Conservation (phyloP, 2,888 invertebrate genomes). For the Venusia cambrica region DNA sequence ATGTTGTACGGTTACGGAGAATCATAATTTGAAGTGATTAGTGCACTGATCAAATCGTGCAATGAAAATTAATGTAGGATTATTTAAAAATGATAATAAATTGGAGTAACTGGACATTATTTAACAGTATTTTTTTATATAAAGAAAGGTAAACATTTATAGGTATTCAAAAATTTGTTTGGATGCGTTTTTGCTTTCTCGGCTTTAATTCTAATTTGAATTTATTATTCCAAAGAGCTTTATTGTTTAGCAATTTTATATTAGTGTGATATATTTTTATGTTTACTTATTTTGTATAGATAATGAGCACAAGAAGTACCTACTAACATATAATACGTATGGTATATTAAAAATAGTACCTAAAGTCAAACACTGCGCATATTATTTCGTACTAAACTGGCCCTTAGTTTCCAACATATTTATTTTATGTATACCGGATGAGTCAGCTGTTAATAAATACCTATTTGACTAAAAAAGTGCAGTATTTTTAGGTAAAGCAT, state of each 20-base stretch:
- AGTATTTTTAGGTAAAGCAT: slow-evolving; percentile 26
- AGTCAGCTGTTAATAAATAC: no score
- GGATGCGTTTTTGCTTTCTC: slow-evolving; percentile 3
- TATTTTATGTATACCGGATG: no score
- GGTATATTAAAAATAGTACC: slow-evolving; percentile 15
- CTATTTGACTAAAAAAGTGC: no score
- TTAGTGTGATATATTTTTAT: slow-evolving; percentile 40
- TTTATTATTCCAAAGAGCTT: slow-evolving; percentile 47
- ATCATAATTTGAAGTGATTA: no score
- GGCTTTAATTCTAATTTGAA: slow-evolving; percentile 2
- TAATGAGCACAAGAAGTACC: slow-evolving; percentile 24
- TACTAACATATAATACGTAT: slow-evolving; percentile 8
- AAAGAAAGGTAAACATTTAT: no score
- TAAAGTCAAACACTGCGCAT: no score
- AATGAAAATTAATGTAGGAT: no score
- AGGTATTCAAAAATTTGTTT: background rate
- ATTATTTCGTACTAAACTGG: no score
- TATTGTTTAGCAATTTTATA: slow-evolving; percentile 46
- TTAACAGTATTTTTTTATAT: slow-evolving; percentile 4
- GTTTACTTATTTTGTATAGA: slow-evolving; percentile 30
- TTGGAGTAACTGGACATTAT: no score
- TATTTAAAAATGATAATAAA: no score
- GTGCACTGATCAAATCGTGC: slow-evolving; percentile 10
- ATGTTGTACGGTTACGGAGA: no score
- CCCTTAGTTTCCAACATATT: no score